Conservation (phyloP, 1,140 invertebrate species). For the Drepana arcuata region DNA sequence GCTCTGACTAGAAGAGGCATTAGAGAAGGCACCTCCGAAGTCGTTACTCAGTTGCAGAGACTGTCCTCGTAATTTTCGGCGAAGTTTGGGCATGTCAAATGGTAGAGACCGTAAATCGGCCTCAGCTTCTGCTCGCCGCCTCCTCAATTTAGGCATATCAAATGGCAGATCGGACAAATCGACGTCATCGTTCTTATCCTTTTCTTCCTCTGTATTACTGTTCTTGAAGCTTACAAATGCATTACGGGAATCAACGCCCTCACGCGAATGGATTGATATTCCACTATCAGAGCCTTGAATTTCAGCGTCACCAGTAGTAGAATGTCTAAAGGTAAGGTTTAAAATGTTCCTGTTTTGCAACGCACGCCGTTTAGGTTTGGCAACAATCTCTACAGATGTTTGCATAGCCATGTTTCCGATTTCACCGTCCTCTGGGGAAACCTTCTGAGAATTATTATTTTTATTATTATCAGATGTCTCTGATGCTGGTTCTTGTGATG, state of each 20-base stretch:
- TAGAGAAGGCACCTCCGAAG: constrained; percentile 77
- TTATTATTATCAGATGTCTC: constrained; percentile 85
- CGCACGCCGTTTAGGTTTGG: constrained; percentile 74
- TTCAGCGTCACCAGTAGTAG: constrained; percentile 78
- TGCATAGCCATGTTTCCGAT: constrained; percentile 63
- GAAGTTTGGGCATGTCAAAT: constrained; percentile 91
- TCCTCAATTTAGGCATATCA: constrained; percentile 90
- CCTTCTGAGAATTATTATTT: constrained; percentile 83
- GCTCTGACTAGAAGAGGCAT: constrained; percentile 84
- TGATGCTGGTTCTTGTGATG: constrained; percentile 87
- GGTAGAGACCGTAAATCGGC: constrained; percentile 85
- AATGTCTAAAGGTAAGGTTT: constrained; percentile 77
- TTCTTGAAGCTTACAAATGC: constrained; percentile 75
- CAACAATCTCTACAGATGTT: constrained; percentile 61
- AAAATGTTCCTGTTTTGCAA: constrained; percentile 85
- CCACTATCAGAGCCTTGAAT: constrained; percentile 89
- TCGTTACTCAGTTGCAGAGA: constrained; percentile 59
- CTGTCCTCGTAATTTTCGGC: constrained; percentile 77
- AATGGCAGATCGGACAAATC: constrained; percentile 86
- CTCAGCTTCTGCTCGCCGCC: constrained; percentile 77
- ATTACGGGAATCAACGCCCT: constrained; percentile 79
- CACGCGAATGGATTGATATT: constrained; percentile 85
- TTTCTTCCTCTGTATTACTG: constrained; percentile 63
- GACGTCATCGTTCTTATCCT: constrained; percentile 54
- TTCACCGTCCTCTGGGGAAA: constrained; percentile 75